A percentile compares a stretch with the other conserved stretches of the same genome.
Conservation (phyloP, 1,140 invertebrate genomes). For the Caenorhabditis inopinata region DNA sequence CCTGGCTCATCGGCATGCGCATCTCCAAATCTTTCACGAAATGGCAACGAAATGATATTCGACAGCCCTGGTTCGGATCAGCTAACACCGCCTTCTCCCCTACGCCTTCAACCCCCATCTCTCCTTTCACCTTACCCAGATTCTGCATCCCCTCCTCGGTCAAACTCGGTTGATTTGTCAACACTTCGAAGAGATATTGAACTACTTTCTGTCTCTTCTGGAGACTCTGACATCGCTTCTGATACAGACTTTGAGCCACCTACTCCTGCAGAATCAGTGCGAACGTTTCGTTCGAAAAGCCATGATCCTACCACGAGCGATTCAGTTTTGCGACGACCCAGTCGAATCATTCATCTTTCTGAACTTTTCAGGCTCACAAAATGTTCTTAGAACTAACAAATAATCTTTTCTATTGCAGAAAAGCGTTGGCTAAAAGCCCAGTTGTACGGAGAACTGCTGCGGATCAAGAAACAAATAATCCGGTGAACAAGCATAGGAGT, state of each 20-base stretch:
- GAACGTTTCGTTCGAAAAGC: constrained; percentile 59
- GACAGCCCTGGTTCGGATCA: constrained; percentile 2
- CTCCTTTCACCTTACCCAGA: constrained; percentile 40
- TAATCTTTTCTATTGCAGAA: constrained; percentile 53
- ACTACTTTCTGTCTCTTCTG: constrained; percentile 60
- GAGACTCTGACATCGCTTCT: constrained; percentile 54
- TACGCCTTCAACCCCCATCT: constrained; percentile 25
- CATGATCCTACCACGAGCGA: constrained; percentile 61
- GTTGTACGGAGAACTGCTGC: constrained; percentile 64
- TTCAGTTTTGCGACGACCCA: constrained; percentile 57
- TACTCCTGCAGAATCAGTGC: constrained; percentile 56
- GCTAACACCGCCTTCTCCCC: constrained; percentile 28
- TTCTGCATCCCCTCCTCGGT: constrained; percentile 57
- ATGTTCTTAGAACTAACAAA: no score
- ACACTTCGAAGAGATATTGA: constrained; percentile 64
- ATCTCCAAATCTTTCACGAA: constrained; percentile 28
- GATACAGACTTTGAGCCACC: constrained; percentile 55
- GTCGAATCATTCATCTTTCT: constrained; percentile 63
- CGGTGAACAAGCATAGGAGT: constrained; percentile 63
- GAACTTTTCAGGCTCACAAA: constrained; percentile 63
- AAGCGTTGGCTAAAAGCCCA: constrained; percentile 65
- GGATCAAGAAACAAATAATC: constrained; percentile 58
- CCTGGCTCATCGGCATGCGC: constrained; percentile 24
- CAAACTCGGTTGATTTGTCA: constrained; percentile 64
- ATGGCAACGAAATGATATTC: background rate